phyloP scores from a whole-genome alignment of 2,113 vertebrate genomes.

The Mionectes macconnelli region DNA sequence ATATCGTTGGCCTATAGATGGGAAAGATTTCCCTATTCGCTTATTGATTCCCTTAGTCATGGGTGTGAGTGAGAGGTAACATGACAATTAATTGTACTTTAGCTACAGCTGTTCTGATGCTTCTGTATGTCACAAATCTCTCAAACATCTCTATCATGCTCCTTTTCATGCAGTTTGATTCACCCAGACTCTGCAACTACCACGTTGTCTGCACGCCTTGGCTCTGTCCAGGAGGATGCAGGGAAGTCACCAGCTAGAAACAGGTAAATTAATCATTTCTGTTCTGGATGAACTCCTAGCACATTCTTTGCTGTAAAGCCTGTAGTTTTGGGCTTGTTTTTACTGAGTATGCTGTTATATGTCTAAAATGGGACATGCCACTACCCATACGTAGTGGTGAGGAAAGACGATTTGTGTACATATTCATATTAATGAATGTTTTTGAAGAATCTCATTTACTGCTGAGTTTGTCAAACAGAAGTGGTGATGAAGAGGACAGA shows the following conservation, averaged over 20 bases:
- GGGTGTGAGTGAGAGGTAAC: neutral
- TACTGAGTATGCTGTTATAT: neutral
- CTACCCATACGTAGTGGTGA: neutral
- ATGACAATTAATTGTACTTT: neutral
- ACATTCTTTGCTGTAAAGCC: neutral
- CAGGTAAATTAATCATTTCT: conserved; percentile 73
- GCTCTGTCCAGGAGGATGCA: conserved; percentile 88
- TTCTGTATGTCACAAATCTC: neutral
- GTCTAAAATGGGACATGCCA: neutral
- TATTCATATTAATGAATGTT: neutral
- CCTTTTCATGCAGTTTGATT: conserved; percentile 82
- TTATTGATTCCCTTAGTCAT: neutral
- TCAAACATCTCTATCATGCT: neutral
- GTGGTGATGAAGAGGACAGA: neutral
- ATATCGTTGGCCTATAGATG: neutral
- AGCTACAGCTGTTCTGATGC: neutral
- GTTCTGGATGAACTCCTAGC: neutral
- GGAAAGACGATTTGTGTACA: neutral
- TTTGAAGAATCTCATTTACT: neutral
- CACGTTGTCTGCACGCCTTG: conserved; percentile 81
- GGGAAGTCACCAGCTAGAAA: conserved; percentile 94
- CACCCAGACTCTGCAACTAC: conserved; percentile 88
- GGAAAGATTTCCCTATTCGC: neutral
- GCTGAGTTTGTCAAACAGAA: neutral
- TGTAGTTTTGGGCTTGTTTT: neutral